These are phyloP conservation scores for Argentina silus DNA, from an alignment of 2,797 vertebrate species.

Conservation along the genomic window DNA sequence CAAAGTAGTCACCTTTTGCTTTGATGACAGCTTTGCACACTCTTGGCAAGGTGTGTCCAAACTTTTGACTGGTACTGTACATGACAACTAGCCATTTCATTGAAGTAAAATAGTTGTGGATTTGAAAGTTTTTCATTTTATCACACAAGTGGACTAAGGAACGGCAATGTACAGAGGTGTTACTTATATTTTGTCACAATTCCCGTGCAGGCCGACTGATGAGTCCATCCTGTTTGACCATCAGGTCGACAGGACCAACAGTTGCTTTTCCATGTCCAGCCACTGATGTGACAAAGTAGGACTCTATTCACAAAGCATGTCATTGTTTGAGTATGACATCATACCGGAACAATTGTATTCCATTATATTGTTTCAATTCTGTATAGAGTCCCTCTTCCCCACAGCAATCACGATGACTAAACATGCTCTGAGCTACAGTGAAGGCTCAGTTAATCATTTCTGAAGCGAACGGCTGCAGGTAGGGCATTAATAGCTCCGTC, in stretches of 20 bases:
- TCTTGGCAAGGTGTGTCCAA: no score
- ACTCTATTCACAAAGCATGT: background rate
- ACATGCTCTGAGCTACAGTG: conserved; percentile 4
- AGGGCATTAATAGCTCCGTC: conserved; percentile 14
- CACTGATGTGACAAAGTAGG: background rate
- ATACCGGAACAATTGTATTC: background rate
- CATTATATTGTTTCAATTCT: background rate
- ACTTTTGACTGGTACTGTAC: no score
- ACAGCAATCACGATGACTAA: conserved; percentile 23
- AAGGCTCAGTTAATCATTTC: conserved; percentile 17
- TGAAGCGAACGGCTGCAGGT: background rate
- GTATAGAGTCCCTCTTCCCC: background rate
- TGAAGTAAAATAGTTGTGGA: no score
- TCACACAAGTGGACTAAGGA: background rate
- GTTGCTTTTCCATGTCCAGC: background rate
- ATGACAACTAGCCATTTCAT: no score
- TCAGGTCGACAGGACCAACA: background rate
- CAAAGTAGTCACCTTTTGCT: no score
- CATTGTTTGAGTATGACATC: background rate
- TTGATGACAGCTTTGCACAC: no score
- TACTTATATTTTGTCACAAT: background rate
- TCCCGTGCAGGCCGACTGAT: background rate
- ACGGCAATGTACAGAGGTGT: background rate
- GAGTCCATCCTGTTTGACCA: no score
- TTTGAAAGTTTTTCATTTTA: background rate